phyloP scores from a whole-genome alignment of 2,797 vertebrate species.

The Natrix natrix region DNA sequence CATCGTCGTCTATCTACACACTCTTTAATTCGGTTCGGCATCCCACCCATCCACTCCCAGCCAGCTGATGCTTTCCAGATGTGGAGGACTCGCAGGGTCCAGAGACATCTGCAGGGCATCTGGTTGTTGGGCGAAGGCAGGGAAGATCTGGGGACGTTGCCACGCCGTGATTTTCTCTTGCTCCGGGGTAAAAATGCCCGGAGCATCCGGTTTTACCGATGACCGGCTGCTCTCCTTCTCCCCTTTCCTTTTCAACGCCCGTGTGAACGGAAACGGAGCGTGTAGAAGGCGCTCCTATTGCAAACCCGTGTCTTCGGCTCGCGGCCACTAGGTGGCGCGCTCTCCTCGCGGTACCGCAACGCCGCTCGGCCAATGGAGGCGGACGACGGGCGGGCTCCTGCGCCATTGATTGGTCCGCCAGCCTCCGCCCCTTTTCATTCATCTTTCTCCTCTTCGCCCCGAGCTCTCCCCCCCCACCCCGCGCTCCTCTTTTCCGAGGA shows the following conservation, averaged over 20 bases:
- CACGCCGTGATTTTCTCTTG: not conserved
- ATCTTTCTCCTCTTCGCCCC: conserved; percentile 34
- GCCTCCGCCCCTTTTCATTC: conserved; percentile 43
- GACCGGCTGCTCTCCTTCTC: too few relatives aligned
- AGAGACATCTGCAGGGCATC: not conserved
- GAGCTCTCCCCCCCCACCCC: not conserved
- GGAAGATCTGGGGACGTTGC: not conserved
- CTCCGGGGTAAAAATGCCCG: not conserved
- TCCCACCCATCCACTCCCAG: not conserved
- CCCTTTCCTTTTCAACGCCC: rapidly evolving
- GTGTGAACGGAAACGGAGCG: not conserved
- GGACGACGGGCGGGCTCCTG: conserved; percentile 1
- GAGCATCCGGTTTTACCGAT: not conserved
- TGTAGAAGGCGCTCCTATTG: conserved; percentile 1
- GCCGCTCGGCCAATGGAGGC: conserved; percentile 16
- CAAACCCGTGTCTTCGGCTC: not conserved
- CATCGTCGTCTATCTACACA: not conserved
- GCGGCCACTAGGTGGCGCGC: conserved; percentile 69
- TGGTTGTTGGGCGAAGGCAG: not conserved
- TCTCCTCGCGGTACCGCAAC: conserved; percentile 18
- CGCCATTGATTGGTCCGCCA: not conserved
- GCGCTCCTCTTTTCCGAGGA: not conserved
- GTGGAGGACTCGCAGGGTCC: not conserved
- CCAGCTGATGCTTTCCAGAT: not conserved
- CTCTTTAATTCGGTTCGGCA: not conserved